Conservation (phyloP, 2,113 vertebrate genomes). For the Neogobius melanostomus region DNA sequence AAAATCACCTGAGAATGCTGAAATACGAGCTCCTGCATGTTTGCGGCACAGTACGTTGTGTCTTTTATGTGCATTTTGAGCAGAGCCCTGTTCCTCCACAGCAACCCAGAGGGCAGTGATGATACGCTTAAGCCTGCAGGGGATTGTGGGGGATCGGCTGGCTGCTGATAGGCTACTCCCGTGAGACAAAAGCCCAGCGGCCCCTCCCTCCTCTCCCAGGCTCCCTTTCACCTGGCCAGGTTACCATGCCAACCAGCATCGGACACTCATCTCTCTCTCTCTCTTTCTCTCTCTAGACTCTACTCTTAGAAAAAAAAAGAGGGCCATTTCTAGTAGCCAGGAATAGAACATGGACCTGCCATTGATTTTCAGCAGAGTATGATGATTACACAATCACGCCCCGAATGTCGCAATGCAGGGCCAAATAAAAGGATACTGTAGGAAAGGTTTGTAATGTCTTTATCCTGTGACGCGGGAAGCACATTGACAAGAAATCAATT, state of each 20-base stretch:
- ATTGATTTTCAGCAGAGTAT: constrained; percentile 71
- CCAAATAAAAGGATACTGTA: constrained; percentile 27
- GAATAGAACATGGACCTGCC: constrained; percentile 74
- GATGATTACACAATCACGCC: constrained; percentile 61
- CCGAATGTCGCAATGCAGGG: constrained; percentile 68
- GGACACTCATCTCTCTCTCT: constrained; percentile 60
- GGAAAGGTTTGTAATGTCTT: constrained; percentile 22
- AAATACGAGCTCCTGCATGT: constrained; percentile 18
- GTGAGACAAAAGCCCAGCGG: constrained; percentile 60
- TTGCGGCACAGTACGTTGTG: constrained; percentile 34
- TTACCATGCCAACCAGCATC: constrained; percentile 81
- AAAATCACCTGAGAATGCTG: neutral
- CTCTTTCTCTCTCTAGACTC: constrained; percentile 27
- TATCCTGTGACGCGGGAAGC: constrained; percentile 23
- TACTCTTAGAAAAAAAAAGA: constrained; percentile 52
- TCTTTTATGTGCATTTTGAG: constrained; percentile 57
- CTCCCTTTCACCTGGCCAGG: constrained; percentile 81
- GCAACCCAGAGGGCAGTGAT: constrained; percentile 74
- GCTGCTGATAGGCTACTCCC: constrained; percentile 72
- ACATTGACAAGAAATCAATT: constrained; percentile 17
- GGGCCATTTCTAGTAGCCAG: constrained; percentile 71
- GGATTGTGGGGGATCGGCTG: constrained; percentile 67
- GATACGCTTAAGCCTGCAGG: constrained; percentile 70
- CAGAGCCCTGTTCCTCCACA: constrained; percentile 68
- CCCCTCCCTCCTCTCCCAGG: constrained; percentile 50